Conservation (phyloP, 2,113 vertebrate genomes). For the Eulacestoma nigropectus region DNA sequence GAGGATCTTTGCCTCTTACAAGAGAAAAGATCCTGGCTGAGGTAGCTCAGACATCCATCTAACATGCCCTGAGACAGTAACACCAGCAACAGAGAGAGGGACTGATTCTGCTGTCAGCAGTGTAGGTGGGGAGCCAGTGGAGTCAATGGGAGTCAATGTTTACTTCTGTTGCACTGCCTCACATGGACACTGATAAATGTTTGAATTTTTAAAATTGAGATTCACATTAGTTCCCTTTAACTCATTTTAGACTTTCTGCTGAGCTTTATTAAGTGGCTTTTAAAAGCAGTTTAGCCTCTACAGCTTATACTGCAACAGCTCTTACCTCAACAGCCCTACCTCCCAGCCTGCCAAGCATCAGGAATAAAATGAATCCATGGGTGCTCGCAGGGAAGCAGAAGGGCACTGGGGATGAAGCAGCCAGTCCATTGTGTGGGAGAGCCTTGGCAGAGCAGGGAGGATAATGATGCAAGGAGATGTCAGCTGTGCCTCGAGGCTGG, state of each 20-base stretch:
- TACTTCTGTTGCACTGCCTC: background rate
- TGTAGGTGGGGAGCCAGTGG: background rate
- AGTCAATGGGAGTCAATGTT: constrained; percentile 29
- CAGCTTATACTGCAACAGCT: background rate
- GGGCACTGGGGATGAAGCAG: background rate
- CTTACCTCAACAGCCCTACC: background rate
- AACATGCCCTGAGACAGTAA: background rate
- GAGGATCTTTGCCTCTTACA: constrained; percentile 16
- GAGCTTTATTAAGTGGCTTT: constrained; percentile 58
- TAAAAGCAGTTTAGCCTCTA: constrained; percentile 16
- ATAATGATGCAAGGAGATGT: background rate
- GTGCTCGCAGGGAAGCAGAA: background rate
- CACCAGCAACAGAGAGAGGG: background rate
- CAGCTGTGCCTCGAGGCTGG: rapidly evolving
- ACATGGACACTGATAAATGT: constrained; percentile 29
- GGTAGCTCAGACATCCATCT: constrained; percentile 9
- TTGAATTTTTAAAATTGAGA: constrained; percentile 58
- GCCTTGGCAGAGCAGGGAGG: background rate
- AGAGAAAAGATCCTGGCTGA: constrained; percentile 1
- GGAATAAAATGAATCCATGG: background rate
- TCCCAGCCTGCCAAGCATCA: background rate
- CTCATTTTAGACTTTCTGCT: constrained; percentile 50
- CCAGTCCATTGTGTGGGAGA: background rate
- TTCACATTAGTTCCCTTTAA: constrained; percentile 50
- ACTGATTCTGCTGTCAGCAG: background rate